Percentiles rank a stretch among this genome's conserved stretches.
Conservation (phyloP, 1,140 invertebrate species). For the Araneus ventricosus region DNA sequence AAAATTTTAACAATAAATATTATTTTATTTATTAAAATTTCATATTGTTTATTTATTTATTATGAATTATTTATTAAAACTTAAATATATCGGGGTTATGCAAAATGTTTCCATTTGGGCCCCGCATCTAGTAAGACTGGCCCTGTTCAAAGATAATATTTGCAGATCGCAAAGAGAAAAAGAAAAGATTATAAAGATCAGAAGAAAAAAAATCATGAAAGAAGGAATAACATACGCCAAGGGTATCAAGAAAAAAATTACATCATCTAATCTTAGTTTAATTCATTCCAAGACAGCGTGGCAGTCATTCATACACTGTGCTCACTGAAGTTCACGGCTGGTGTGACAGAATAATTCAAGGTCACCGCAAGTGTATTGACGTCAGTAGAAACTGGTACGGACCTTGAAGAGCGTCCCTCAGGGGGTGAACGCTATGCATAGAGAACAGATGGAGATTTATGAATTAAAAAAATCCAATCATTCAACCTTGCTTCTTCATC, state of each 20-base stretch:
- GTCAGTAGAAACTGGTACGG: not conserved
- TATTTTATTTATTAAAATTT: too few species aligned
- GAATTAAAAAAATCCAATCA: not conserved
- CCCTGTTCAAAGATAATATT: too few species aligned
- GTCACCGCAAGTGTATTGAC: conserved; percentile 21
- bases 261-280: not conserved
- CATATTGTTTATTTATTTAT: too few species aligned
- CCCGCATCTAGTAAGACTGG: too few species aligned
- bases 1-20: too few species aligned
- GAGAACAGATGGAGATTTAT: not conserved
- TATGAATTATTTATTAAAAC: too few species aligned
- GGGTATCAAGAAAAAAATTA: not conserved
- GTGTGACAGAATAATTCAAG: not conserved
- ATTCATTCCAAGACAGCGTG: not conserved
- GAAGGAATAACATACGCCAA: not conserved
- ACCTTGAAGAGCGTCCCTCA: not conserved
- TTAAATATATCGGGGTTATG: too few species aligned
- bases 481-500: not conserved
- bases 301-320: not conserved
- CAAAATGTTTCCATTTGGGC: too few species aligned
- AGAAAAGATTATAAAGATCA: not conserved
- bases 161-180: not conserved
- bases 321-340: not conserved
- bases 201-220: not conserved
- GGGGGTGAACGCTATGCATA: conserved; percentile 19